These are phyloP conservation scores for Microctonus brassicae DNA, from an alignment of 2,888 invertebrate genomes.

Conservation along the genomic window DNA sequence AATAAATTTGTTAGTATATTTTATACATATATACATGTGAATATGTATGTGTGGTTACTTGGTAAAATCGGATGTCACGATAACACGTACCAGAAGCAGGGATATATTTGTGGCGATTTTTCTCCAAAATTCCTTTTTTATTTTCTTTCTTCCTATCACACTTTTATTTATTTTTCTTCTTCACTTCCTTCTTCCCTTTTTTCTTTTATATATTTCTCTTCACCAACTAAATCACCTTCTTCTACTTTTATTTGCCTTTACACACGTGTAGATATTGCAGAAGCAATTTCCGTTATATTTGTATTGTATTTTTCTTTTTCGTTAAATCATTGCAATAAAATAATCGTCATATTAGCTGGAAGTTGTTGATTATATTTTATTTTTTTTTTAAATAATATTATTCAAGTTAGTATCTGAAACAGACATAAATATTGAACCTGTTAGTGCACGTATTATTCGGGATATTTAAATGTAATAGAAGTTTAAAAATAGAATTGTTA, in stretches of 20 bases:
- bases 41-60: conserved; percentile 12
- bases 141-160: background rate
- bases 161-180: conserved; percentile 11
- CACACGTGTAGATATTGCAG: too few relatives aligned
- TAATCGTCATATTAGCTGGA: background rate
- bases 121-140: background rate
- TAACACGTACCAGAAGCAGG: conserved; percentile 24
- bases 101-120: conserved; percentile 8
- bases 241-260: too few relatives aligned
- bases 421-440: background rate
- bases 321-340: background rate
- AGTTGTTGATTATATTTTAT: background rate
- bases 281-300: too few relatives aligned
- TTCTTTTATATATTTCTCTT: too few relatives aligned
- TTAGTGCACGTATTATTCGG: background rate
- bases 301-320: background rate
- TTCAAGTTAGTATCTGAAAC: background rate
- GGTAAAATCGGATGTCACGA: conserved; percentile 18
- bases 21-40: background rate
- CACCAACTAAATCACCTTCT: too few relatives aligned
- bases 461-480: background rate
- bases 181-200: background rate
- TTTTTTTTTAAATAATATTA: too few relatives aligned
- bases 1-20: background rate
- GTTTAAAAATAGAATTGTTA: background rate